Evolutionary conservation across 2,797 vertebrate species (phyloP).

Genomic region (Hephaestus fuliginosus): DNA sequence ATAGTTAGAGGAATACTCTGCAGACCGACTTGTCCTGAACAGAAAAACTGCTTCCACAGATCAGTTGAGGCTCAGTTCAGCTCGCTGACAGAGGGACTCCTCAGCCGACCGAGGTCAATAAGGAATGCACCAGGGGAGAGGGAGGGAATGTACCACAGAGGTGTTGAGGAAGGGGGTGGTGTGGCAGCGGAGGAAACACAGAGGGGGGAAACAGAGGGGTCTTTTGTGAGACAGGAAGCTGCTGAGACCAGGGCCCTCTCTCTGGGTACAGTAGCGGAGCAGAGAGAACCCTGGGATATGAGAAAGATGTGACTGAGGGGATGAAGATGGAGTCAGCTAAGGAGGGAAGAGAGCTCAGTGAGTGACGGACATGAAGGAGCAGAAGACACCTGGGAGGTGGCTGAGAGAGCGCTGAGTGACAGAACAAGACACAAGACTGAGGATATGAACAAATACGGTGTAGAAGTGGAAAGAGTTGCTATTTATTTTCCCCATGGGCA

Average conservation of each 20-base stretch:
- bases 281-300: constrained; percentile 54
- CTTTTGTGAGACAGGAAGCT: constrained; percentile 86
- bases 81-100: constrained; percentile 69
- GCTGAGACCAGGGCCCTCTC: constrained; percentile 61
- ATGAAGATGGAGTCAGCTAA: not conserved
- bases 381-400: constrained; percentile 18
- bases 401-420: not conserved
- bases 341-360: constrained; percentile 10
- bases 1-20: not conserved
- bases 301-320: constrained; percentile 47
- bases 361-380: not conserved
- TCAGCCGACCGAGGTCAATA: constrained; percentile 71
- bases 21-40: not conserved
- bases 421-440: not conserved
- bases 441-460: not conserved
- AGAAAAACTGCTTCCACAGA: constrained; percentile 10
- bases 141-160: constrained; percentile 87
- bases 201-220: constrained; percentile 77
- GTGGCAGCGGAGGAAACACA: constrained; percentile 79
- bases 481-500: not conserved
- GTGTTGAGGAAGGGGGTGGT: constrained; percentile 83
- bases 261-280: constrained; percentile 67
- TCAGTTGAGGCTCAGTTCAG: constrained; percentile 20
- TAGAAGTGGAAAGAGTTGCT: not conserved
- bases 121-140: constrained; percentile 80